Percentiles rank a stretch among this genome's conserved stretches.
These are phyloP conservation scores for Premnoplex brunnescens DNA, from an alignment of 2,797 vertebrate species.

Conservation along the genomic window DNA sequence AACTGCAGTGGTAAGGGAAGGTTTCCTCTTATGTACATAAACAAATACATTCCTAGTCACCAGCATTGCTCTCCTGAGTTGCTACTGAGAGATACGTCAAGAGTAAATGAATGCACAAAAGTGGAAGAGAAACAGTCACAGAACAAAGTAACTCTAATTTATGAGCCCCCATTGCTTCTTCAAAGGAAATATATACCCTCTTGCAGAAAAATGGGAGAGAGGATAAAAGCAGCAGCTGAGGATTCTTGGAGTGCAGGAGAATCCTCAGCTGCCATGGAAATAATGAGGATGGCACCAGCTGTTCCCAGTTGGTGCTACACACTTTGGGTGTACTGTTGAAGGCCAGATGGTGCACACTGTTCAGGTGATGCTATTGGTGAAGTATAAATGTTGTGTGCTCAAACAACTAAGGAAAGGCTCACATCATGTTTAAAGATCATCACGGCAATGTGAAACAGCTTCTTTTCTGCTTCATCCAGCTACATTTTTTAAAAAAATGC, in stretches of 20 bases:
- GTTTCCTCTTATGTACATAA: neutral
- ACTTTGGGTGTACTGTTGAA: neutral
- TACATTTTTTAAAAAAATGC: neutral
- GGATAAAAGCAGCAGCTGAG: constrained; percentile 53
- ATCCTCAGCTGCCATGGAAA: constrained; percentile 61
- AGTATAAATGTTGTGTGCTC: neutral
- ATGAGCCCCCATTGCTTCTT: constrained; percentile 27
- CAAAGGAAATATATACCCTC: constrained; percentile 52
- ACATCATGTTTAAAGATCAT: neutral
- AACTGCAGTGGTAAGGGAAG: neutral
- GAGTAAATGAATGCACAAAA: constrained; percentile 37
- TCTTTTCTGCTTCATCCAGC: neutral
- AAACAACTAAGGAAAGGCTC: neutral
- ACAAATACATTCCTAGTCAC: neutral
- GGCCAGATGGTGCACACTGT: neutral
- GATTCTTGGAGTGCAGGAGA: constrained; percentile 44
- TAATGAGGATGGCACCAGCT: constrained; percentile 43
- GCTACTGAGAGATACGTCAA: constrained; percentile 12
- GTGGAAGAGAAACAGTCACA: constrained; percentile 20
- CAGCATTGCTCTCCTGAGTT: neutral
- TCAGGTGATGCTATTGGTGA: constrained; percentile 14
- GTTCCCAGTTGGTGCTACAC: constrained; percentile 16
- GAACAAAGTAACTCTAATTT: constrained; percentile 37
- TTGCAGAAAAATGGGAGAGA: neutral
- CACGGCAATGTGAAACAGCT: neutral